Base-by-base conservation (phyloP, 2,797 vertebrate genomes). In the Naso thynnoides region DNA sequence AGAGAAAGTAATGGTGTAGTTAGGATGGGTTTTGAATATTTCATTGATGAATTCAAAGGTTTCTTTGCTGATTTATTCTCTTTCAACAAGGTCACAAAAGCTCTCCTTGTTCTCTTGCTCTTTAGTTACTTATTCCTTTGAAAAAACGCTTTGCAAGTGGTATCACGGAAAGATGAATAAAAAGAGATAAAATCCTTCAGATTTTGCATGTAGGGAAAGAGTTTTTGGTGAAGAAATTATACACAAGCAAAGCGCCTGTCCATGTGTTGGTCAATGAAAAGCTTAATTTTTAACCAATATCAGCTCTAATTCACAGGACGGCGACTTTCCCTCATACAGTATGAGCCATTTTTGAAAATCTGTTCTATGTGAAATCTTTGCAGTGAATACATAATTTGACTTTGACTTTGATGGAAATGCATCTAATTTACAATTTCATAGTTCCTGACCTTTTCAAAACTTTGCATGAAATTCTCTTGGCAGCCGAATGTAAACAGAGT, bases 401-500 rank as follows among this genome's bases (percentile, higher is more conserved):
- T 53, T 29, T 26, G 31, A 67, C 60, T 78, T 71, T 39, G 53
- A 81, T 68, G 50, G 58, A 75, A 84, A 80, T 45, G 55, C 49
- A 73, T 41, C 58, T 41, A 3, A 68, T 81, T 79, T 78, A 21
- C 41, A 69, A 71, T 65, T 61, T 79, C 65, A 36, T 41, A 44
- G 33, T 55, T 79, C 1, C n/a, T 74, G 71, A 74, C 69, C 65
- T 80, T n/a, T 81, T 78, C 33, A 73, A 13, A 77, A 27, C 39
- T 83, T 83, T 79, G 48, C 76, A 53, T 76, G 62, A 76, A 85
- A 83, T 82, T 77, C 41, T 76, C 33, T 66, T 70, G 70, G 82
- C 74, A 48, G 76, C 56, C 39, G 21, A 83, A 14, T 45, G 66
- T 55, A 71, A 73, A 55, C 49, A 42, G 7, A 68, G 26, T 44